A percentile compares a stretch with the other conserved stretches of the same genome.
These are phyloP conservation scores for Brachirus orientalis DNA, from an alignment of 2,113 vertebrate species.

Conservation along the genomic window DNA sequence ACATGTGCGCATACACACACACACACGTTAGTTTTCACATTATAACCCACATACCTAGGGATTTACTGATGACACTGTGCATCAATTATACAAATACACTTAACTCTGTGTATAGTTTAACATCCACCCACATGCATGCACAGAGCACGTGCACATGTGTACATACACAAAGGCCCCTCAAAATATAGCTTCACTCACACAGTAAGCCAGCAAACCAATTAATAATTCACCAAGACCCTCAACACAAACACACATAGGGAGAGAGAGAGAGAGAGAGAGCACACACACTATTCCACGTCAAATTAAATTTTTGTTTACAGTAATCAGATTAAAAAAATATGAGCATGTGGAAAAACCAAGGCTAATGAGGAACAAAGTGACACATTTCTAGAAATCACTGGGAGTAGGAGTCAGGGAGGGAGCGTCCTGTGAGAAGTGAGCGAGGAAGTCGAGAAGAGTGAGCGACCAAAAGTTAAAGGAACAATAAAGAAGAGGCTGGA, in stretches of 20 bases:
- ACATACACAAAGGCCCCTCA: conserved; percentile 34
- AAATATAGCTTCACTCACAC: conserved; percentile 54
- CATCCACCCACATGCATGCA: conserved; percentile 35
- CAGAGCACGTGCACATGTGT: conserved; percentile 11
- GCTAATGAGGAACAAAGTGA: conserved; percentile 48
- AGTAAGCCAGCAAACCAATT: conserved; percentile 38
- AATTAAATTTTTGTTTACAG: conserved; percentile 63
- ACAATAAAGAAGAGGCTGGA: conserved; percentile 5
- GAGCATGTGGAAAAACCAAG: conserved; percentile 34
- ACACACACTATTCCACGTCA: conserved; percentile 55
- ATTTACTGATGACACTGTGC: conserved; percentile 65
- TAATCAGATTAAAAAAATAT: conserved; percentile 56
- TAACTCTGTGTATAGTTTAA: conserved; percentile 55
- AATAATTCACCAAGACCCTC: conserved; percentile 62
- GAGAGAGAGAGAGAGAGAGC: too few relatives aligned
- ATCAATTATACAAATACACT: conserved; percentile 77
- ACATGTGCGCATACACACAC: conserved; percentile 6
- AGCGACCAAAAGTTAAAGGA: conserved; percentile 13
- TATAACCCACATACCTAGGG: conserved; percentile 66
- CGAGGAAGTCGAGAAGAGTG: conserved; percentile 15
- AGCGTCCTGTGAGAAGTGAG: not conserved
- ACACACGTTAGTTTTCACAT: conserved; percentile 44
- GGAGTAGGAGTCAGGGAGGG: conserved; percentile 21
- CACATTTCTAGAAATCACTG: conserved; percentile 47
- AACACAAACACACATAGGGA: conserved; percentile 13